These are phyloP conservation scores for Aotus griseimembra DNA, from an alignment of 2,797 vertebrate genomes.

Conservation along the genomic window DNA sequence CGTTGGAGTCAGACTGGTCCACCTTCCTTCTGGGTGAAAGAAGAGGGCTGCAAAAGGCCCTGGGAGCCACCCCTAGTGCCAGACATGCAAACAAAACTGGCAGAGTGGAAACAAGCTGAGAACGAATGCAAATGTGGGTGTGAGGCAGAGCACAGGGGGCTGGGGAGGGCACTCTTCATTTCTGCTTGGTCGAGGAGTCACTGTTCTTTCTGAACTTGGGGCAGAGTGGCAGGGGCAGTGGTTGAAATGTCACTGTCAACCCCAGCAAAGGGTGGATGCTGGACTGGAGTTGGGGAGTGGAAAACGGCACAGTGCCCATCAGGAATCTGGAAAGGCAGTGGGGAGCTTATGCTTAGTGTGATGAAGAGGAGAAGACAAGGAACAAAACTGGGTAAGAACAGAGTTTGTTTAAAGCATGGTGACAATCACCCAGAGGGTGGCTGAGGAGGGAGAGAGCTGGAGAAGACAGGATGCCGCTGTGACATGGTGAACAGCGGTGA, in stretches of 20 bases:
- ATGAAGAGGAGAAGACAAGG: not conserved
- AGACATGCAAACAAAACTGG: constrained; percentile 77
- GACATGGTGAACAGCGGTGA: not conserved
- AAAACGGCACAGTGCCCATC: not conserved
- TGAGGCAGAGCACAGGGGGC: constrained; percentile 55
- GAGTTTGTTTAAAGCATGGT: not conserved
- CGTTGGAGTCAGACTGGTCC: constrained; percentile 66
- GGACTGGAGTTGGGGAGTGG: not conserved
- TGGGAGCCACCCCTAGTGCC: constrained; percentile 69
- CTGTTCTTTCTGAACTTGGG: constrained; percentile 38
- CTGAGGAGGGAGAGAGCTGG: not conserved
- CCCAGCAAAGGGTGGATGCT: not conserved
- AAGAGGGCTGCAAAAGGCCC: constrained; percentile 65
- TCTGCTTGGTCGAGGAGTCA: not conserved
- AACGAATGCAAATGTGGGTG: constrained; percentile 65
- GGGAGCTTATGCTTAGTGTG: not conserved
- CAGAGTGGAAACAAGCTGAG: constrained; percentile 73
- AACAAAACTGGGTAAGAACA: constrained; percentile 11
- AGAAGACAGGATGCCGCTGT: not conserved
- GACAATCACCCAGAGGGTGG: not conserved
- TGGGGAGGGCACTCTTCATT: constrained; percentile 24
- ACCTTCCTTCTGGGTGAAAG: constrained; percentile 71
- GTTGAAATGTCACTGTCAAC: not conserved
- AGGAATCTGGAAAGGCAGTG: not conserved
- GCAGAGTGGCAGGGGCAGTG: not conserved